phyloP scores from a whole-genome alignment of 2,113 vertebrate species.

The Ardeotis arabs region DNA sequence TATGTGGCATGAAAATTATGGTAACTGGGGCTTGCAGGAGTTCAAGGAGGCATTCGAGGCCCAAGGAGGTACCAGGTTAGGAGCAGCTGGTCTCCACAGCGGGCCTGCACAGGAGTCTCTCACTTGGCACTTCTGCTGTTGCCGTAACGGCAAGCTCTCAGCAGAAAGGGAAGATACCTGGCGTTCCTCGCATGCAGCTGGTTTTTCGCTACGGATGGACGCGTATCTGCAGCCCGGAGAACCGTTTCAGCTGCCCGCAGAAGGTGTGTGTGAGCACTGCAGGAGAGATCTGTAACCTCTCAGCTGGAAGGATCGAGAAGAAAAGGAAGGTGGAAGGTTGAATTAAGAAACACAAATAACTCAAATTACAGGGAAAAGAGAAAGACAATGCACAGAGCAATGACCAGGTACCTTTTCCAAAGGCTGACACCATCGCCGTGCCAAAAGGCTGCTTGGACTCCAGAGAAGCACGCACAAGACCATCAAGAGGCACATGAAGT shows the following conservation, averaged over 20 bases:
- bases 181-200: rapidly evolving
- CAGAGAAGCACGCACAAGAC: neutral
- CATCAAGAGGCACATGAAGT: neutral
- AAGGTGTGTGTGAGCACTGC: rapidly evolving
- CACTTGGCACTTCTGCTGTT: rapidly evolving
- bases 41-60: neutral
- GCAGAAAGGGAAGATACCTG: too few relatives aligned
- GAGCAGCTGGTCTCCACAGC: neutral
- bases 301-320: neutral
- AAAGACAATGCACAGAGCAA: neutral
- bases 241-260: neutral
- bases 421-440: neutral
- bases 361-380: neutral
- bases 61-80: neutral
- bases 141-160: rapidly evolving
- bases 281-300: neutral
- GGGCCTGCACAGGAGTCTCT: neutral
- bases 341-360: neutral
- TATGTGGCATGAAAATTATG: neutral
- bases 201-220: neutral
- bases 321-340: neutral
- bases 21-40: neutral
- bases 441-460: neutral
- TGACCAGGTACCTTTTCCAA: neutral
- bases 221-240: rapidly evolving